Evolutionary conservation across 30 jellyfish, hydroid and myxozoan genomes (phyloP).

Genomic region (Clytia hemisphaerica): DNA sequence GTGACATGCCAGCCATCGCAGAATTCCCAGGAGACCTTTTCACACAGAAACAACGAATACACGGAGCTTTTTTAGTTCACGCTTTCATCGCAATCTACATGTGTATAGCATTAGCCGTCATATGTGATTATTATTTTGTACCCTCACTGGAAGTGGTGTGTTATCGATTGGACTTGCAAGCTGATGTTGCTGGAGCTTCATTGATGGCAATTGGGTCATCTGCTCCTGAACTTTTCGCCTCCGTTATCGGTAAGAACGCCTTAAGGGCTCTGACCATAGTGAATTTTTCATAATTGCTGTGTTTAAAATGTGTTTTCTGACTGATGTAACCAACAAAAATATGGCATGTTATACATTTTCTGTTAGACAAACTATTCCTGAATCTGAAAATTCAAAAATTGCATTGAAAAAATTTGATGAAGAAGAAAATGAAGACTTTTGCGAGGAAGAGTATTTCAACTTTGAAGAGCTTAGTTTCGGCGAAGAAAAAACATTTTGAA

Average conservation of each 20-base stretch:
- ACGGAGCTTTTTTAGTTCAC: constrained; percentile 71
- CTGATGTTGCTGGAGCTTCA: constrained; percentile 99
- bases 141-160: constrained; percentile 85
- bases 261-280: too few relatives aligned
- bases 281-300: too few relatives aligned
- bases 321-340: too few relatives aligned
- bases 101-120: constrained; percentile 70
- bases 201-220: constrained; percentile 97
- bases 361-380: too few relatives aligned
- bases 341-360: too few relatives aligned
- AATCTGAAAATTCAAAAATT: too few relatives aligned
- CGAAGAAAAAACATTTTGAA: too few relatives aligned
- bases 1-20: constrained; percentile 59
- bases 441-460: too few relatives aligned
- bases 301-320: too few relatives aligned
- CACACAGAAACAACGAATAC: constrained; percentile 44
- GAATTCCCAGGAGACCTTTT: constrained; percentile 80
- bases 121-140: constrained; percentile 84
- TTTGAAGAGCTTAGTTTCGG: too few relatives aligned
- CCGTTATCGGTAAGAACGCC: constrained; percentile 60
- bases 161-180: constrained; percentile 49
- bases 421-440: too few relatives aligned
- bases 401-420: too few relatives aligned
- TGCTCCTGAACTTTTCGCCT: constrained; percentile 89
- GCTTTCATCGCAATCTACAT: constrained; percentile 68